A percentile compares a stretch with the other conserved stretches of the same genome.
phyloP scores from a whole-genome alignment of 2,797 vertebrate genomes.

The Eutrigla gurnardus region DNA sequence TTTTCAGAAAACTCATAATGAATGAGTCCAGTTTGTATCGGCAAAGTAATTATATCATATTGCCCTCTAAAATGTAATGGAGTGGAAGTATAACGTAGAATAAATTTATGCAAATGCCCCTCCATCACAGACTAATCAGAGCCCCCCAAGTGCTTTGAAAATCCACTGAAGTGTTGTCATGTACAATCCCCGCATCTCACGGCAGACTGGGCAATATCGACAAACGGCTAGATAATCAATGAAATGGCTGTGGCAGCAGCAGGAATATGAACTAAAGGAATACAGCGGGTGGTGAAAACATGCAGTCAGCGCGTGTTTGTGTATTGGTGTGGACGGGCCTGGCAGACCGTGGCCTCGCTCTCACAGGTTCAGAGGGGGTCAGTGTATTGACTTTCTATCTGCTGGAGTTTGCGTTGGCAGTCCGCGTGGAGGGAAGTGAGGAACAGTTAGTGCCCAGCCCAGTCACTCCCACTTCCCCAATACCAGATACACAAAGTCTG shows the following conservation, averaged over 20 bases:
- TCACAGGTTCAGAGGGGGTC: constrained; percentile 60
- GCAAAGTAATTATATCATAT: background rate
- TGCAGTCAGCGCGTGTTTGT: constrained; percentile 26
- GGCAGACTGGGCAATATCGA: background rate
- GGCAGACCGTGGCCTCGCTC: constrained; percentile 24
- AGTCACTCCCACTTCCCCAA: constrained; percentile 73
- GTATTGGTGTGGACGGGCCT: constrained; percentile 28
- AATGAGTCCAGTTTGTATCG: background rate
- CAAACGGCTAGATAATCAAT: constrained; percentile 28
- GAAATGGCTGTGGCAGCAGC: constrained; percentile 13
- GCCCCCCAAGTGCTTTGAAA: background rate
- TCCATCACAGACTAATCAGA: background rate
- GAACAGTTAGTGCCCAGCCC: constrained; percentile 62
- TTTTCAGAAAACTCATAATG: background rate
- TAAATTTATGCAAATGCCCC: background rate
- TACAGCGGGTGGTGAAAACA: constrained; percentile 13
- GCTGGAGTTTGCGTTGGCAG: constrained; percentile 59
- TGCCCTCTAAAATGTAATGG: background rate
- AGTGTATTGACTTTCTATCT: constrained; percentile 72
- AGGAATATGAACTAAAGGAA: constrained; percentile 25
- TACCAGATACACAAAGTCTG: constrained; percentile 54
- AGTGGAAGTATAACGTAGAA: background rate
- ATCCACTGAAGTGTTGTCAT: background rate
- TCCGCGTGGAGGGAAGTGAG: constrained; percentile 65
- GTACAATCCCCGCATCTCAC: background rate